A percentile compares a stretch with the other conserved stretches of the same genome.
Evolutionary conservation across 2,888 invertebrate species (phyloP).

Genomic region (Geotrupes spiniger): DNA sequence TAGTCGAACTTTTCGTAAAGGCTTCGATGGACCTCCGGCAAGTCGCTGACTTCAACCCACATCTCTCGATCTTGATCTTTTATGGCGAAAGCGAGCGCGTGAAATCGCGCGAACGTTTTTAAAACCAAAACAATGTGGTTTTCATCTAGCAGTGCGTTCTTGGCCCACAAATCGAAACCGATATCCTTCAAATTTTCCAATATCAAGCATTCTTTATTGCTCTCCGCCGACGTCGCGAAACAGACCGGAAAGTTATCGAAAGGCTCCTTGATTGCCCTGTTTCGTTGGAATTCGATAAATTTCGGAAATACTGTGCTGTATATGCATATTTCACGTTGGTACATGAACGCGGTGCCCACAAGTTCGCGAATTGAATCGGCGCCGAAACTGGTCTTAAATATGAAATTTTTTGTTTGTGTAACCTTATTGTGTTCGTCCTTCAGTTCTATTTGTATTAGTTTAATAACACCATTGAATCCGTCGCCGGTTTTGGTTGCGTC

Average conservation of each 20-base stretch:
- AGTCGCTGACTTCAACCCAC: not conserved
- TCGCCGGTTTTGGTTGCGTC: no score
- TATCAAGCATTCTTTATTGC: conserved; percentile 27
- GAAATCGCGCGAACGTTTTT: conserved; percentile 38
- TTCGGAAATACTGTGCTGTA: conserved; percentile 24
- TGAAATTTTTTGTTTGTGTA: no score
- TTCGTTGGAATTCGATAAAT: conserved; percentile 21
- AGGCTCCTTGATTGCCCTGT: conserved; percentile 18
- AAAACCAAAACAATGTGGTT: conserved; percentile 35
- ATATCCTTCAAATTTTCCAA: conserved; percentile 34
- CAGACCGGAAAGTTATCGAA: conserved; percentile 23
- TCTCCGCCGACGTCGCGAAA: conserved; percentile 16
- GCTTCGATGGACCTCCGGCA: not conserved
- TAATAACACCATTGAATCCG: no score
- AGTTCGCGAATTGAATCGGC: no score
- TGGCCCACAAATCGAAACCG: conserved; percentile 34
- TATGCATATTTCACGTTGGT: conserved; percentile 24
- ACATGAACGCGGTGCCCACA: no score
- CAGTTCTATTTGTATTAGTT: no score
- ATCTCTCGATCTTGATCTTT: conserved; percentile 31
- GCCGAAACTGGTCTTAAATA: no score
- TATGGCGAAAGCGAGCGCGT: conserved; percentile 37
- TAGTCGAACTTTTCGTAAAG: no score
- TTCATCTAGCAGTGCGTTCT: conserved; percentile 34
- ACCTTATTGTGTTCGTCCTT: no score